phyloP scores from a whole-genome alignment of 2,797 vertebrate genomes.

The Phyllotis vaccarum region DNA sequence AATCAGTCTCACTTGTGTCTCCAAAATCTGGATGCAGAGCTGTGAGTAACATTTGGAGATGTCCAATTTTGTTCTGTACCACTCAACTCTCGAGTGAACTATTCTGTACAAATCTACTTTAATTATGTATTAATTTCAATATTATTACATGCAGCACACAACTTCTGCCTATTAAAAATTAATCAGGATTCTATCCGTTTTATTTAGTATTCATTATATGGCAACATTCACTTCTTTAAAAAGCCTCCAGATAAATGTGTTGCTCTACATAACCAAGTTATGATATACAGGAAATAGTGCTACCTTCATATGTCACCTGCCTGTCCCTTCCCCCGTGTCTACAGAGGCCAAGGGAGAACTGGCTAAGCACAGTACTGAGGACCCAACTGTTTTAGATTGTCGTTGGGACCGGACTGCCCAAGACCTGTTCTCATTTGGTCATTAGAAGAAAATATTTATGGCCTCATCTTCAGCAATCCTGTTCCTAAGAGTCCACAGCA shows the following conservation, averaged over 20 bases:
- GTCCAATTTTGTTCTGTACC: constrained; percentile 67
- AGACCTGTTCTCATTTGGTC: neutral
- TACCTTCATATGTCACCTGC: constrained; percentile 15
- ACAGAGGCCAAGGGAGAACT: neutral
- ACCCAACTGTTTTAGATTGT: neutral
- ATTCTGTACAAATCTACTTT: constrained; percentile 78
- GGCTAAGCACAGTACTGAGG: neutral
- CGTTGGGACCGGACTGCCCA: neutral
- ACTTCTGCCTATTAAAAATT: constrained; percentile 83
- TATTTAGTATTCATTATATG: constrained; percentile 77
- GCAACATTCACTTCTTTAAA: constrained; percentile 6
- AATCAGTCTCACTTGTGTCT: constrained; percentile 5
- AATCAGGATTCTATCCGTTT: constrained; percentile 73
- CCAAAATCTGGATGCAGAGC: constrained; percentile 59
- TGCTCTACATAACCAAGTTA: constrained; percentile 65
- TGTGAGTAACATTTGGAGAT: constrained; percentile 3
- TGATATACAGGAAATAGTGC: constrained; percentile 68
- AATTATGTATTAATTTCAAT: constrained; percentile 84
- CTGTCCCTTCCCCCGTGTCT: constrained; percentile 17
- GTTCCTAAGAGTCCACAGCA: neutral
- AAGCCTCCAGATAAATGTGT: constrained; percentile 54
- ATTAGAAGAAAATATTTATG: constrained; percentile 3
- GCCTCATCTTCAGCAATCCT: neutral
- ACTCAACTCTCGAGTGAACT: constrained; percentile 80
- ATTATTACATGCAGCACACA: constrained; percentile 75